Base-by-base conservation (phyloP, 53 echinoderm and acorn worm species). In the Mesocentrotus franciscanus region DNA sequence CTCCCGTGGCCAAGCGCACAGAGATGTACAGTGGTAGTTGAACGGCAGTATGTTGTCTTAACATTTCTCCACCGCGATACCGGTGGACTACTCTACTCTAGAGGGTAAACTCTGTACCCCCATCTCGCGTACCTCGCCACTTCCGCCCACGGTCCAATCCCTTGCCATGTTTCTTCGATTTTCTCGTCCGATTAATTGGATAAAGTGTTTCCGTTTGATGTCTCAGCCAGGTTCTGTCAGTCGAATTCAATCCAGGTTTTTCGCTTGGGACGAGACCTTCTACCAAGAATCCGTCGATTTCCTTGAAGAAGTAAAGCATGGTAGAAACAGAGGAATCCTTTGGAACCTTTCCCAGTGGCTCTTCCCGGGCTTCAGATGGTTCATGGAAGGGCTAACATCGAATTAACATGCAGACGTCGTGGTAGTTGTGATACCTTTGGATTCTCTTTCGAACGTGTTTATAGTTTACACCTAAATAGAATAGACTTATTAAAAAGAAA, bases 121-220 rank as follows among this genome's bases (percentile, higher is more conserved):
- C 10, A 34, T 72, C 49, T 17, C 27, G 58, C 20, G 29, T 35
- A 39, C 57, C 71, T 70, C 74, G 56, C 75, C 71, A 71, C 92
- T 92, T 92, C 92, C 92, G 74, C 92, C 92, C 92, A 92, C 92
- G 92, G 27, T 34, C 56, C 26, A 18, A 22, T 56, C 74, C 57
- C 92, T 70, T 92, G 92, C 92, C 92, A 92, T 92, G 92, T 92
- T 92, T 72, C 71, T 92, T 92, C 92, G 92, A 92, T 92, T 72
- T 92, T 92, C 71, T 72, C 75, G 4, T 64, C 71, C 72, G 71
- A 74, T 92, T 92, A 92, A 92, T 92, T 92, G 92, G 92, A 92
- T 92, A 92, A 92, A 92, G 55, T 92, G 92, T 74, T 92, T 92
- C 92, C 92, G 92, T 92, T 92, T 92, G 92, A 92, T 92, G 92